These are phyloP conservation scores for Pantherophis vulpinus DNA, from an alignment of 2,797 vertebrate species.

Conservation along the genomic window DNA sequence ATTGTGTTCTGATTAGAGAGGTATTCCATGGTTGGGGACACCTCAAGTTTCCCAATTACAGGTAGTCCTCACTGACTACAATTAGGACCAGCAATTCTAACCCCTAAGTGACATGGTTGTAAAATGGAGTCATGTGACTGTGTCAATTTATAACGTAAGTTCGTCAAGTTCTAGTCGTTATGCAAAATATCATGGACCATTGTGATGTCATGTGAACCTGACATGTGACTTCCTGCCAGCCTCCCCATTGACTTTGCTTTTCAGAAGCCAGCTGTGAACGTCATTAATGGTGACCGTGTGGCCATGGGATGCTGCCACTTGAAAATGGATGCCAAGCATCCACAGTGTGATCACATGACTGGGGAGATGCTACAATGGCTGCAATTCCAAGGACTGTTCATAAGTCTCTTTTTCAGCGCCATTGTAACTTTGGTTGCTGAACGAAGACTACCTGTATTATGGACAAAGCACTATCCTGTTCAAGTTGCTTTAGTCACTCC, in stretches of 20 bases:
- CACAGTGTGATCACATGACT: neutral
- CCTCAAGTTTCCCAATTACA: neutral
- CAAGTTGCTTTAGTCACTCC: neutral
- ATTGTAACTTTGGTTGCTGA: neutral
- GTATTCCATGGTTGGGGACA: neutral
- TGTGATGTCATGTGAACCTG: neutral
- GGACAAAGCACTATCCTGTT: neutral
- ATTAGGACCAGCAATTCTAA: neutral
- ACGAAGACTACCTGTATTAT: neutral
- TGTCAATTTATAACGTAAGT: neutral
- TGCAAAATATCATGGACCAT: neutral
- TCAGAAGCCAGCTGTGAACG: neutral
- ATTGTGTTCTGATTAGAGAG: neutral
- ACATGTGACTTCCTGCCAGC: neutral
- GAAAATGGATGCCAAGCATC: neutral
- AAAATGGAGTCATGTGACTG: neutral
- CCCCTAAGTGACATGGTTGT: neutral
- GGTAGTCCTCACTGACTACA: neutral
- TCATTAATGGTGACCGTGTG: neutral
- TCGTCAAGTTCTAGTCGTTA: neutral
- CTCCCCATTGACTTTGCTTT: neutral
- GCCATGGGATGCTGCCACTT: neutral
- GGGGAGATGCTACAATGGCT: neutral
- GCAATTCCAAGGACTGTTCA: neutral
- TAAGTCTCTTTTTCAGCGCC: neutral